phyloP scores from a whole-genome alignment of 2,113 vertebrate species.

The Stegostoma tigrinum region DNA sequence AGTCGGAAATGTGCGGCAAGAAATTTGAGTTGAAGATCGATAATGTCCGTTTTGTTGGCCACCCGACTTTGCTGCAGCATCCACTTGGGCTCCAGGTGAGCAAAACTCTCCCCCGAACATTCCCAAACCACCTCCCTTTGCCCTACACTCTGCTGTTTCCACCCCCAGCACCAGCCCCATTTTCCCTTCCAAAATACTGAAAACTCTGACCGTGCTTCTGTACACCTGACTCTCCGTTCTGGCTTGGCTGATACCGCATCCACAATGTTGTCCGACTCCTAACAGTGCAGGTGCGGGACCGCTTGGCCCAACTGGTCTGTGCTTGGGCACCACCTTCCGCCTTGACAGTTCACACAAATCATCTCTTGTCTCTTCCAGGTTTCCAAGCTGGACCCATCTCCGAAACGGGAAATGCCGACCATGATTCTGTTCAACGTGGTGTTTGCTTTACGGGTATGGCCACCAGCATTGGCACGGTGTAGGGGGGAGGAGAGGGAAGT shows the following conservation, averaged over 20 bases:
- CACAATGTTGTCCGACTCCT: too few relatives aligned
- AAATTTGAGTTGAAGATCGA: conserved; percentile 99
- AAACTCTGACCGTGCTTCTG: background rate
- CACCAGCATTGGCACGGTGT: too few relatives aligned
- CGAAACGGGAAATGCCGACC: conserved; percentile 92
- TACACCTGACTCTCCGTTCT: background rate
- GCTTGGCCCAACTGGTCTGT: too few relatives aligned
- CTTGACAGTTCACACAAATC: too few relatives aligned
- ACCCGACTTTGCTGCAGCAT: conserved; percentile 87
- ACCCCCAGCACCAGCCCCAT: background rate
- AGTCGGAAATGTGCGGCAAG: conserved; percentile 95
- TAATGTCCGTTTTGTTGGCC: conserved; percentile 92
- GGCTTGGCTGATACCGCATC: too few relatives aligned
- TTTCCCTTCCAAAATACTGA: too few relatives aligned
- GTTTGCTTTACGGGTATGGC: conserved; percentile 89
- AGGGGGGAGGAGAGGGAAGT: too few relatives aligned
- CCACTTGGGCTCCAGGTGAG: conserved; percentile 66
- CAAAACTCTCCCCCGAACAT: background rate
- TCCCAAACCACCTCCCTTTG: too few relatives aligned
- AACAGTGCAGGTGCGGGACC: too few relatives aligned
- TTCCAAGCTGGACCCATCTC: conserved; percentile 90
- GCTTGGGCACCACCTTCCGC: too few relatives aligned
- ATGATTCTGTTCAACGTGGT: conserved; percentile 98
- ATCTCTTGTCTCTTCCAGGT: conserved; percentile 59
- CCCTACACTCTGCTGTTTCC: background rate